Percentiles rank a stretch among this genome's conserved stretches.
Conservation (phyloP, 2,113 vertebrate genomes). For the Halcyon malimbica region DNA sequence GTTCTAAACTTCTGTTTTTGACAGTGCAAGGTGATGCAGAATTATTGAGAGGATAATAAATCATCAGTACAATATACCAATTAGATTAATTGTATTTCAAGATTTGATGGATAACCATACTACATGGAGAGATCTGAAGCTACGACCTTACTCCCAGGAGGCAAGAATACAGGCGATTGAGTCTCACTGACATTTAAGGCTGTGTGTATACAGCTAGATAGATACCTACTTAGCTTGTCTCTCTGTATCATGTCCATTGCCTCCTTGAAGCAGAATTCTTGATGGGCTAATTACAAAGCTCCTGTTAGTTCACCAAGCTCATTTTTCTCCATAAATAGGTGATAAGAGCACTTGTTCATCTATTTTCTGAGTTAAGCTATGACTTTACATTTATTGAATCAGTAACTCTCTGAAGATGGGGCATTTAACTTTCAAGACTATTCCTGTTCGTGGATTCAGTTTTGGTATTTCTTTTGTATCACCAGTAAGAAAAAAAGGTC, state of each 20-base stretch:
- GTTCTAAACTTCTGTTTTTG: neutral
- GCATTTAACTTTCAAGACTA: neutral
- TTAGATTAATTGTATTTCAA: constrained; percentile 39
- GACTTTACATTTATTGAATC: neutral
- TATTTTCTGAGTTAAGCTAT: neutral
- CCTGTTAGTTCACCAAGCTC: neutral
- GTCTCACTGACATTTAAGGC: neutral
- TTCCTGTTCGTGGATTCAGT: neutral
- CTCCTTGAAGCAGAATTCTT: neutral
- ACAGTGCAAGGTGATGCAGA: neutral
- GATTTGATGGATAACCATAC: neutral
- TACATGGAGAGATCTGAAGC: neutral
- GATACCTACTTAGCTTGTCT: neutral
- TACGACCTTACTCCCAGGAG: neutral
- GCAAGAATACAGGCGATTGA: neutral
- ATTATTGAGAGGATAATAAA: neutral
- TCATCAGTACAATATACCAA: neutral
- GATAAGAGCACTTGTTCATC: neutral
- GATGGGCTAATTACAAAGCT: neutral
- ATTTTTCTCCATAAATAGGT: neutral
- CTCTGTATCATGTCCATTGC: neutral
- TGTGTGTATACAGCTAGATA: neutral
- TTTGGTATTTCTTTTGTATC: neutral
- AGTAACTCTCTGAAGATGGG: neutral
- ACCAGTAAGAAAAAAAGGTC: neutral